These are phyloP conservation scores for Drosophila arawakana DNA, from an alignment of 1,140 invertebrate species.

Conservation along the genomic window DNA sequence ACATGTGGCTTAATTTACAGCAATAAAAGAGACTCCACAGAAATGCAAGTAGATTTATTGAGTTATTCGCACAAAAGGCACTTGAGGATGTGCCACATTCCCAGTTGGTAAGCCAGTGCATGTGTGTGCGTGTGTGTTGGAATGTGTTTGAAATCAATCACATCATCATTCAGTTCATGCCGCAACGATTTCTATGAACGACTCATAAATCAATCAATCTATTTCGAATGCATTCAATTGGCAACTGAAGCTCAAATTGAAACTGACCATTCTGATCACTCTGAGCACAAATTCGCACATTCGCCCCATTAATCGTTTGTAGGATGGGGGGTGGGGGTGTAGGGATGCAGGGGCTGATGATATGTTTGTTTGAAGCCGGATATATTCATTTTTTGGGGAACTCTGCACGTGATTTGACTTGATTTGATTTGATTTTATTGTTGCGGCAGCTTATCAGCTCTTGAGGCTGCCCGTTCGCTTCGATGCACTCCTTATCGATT, in stretches of 20 bases:
- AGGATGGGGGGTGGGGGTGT: no score
- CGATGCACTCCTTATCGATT: constrained; percentile 66
- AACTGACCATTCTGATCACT: constrained; percentile 20
- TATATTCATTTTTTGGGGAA: background rate
- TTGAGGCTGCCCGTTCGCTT: constrained; percentile 52
- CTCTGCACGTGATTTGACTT: constrained; percentile 42
- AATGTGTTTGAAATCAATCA: constrained; percentile 15
- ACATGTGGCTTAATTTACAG: background rate
- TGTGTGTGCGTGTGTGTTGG: background rate
- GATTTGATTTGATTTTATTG: constrained; percentile 78
- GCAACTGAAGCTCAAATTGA: constrained; percentile 13
- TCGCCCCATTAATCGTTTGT: background rate
- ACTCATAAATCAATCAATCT: constrained; percentile 47
- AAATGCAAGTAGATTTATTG: background rate
- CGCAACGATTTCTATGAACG: constrained; percentile 29
- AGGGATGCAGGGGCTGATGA: background rate
- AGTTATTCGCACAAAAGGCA: background rate
- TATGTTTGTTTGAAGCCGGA: no score
- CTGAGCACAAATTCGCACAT: constrained; percentile 10
- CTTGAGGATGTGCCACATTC: background rate
- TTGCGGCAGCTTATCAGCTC: constrained; percentile 78
- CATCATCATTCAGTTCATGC: constrained; percentile 26
- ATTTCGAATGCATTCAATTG: constrained; percentile 21
- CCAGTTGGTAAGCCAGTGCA: background rate
- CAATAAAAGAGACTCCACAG: background rate